phyloP scores from a whole-genome alignment of 1,140 invertebrate genomes.

The Campodea augens region DNA sequence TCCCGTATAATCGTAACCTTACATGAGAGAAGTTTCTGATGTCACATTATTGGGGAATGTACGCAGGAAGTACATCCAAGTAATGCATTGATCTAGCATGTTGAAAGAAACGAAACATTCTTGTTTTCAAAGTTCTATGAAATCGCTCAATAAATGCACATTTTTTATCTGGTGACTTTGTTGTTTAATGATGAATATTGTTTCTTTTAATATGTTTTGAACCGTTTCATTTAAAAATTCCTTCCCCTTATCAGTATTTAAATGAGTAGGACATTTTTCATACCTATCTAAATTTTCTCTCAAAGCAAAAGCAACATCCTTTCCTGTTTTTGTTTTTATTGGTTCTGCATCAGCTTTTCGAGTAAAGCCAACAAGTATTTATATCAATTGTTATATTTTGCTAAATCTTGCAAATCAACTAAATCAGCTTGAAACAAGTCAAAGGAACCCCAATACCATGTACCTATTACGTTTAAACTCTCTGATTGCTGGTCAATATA shows the following conservation, averaged over 20 bases:
- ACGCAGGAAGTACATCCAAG: slow-evolving; percentile 4
- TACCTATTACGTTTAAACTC: not conserved
- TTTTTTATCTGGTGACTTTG: slow-evolving; percentile 4
- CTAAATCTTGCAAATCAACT: not conserved
- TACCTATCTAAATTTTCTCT: not conserved
- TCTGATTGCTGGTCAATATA: not conserved
- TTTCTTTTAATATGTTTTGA: slow-evolving; percentile 1
- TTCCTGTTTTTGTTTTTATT: slow-evolving; percentile 6
- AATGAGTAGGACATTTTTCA: not conserved
- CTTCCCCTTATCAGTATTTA: slow-evolving; percentile 5
- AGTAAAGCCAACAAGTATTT: slow-evolving; percentile 6
- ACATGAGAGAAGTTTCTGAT: slow-evolving; percentile 11
- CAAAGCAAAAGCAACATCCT: slow-evolving; percentile 2
- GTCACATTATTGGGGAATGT: slow-evolving; percentile 8
- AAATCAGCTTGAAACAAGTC: not conserved
- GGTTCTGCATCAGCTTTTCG: slow-evolving; percentile 1
- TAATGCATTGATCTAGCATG: slow-evolving; percentile 3
- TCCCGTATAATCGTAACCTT: slow-evolving; percentile 9
- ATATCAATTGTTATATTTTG: slow-evolving; percentile 7
- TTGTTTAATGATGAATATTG: slow-evolving; percentile 4
- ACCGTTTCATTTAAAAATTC: slow-evolving; percentile 6
- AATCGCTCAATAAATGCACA: slow-evolving; percentile 3
- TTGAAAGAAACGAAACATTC: slow-evolving; percentile 5
- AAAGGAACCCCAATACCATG: not conserved
- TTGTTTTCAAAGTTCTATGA: slow-evolving; percentile 4